Percentiles rank a stretch among this genome's conserved stretches.
Conservation (phyloP, 1,140 invertebrate species). For the Schlechtendalia chinensis region DNA sequence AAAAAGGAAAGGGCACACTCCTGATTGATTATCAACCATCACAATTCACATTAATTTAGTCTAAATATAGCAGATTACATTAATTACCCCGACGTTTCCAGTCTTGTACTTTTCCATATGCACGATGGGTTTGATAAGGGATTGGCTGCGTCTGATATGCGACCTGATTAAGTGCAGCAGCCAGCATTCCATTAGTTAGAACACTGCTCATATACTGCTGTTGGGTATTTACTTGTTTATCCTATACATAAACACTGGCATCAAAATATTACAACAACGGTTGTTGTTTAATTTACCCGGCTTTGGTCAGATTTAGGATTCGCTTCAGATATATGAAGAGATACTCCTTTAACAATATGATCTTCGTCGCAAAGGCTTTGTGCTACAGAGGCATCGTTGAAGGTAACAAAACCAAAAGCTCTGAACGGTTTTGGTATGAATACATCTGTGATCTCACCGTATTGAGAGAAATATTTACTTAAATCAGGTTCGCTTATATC, state of each 20-base stretch:
- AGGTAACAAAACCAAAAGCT: conserved; percentile 94
- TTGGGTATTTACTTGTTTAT: conserved; percentile 42
- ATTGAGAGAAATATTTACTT: conserved; percentile 92
- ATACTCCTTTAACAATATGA: conserved; percentile 92
- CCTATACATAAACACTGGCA: conserved; percentile 6
- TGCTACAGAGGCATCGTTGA: conserved; percentile 90
- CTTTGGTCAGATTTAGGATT: conserved; percentile 78
- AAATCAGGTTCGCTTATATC: conserved; percentile 85
- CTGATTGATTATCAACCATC: conserved; percentile 18
- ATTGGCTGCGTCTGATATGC: conserved; percentile 40
- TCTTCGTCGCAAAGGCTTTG: conserved; percentile 93
- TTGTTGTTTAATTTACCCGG: conserved; percentile 51
- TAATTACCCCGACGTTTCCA: conserved; percentile 46
- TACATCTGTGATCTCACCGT: conserved; percentile 92
- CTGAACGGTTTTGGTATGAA: conserved; percentile 94
- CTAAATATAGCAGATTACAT: conserved; percentile 28
- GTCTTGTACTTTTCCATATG: conserved; percentile 47
- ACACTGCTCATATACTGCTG: conserved; percentile 38
- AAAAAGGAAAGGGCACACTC: not conserved
- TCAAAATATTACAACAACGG: not conserved
- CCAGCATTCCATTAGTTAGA: conserved; percentile 42
- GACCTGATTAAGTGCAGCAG: conserved; percentile 42
- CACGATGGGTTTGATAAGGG: conserved; percentile 36
- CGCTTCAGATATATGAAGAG: conserved; percentile 93
- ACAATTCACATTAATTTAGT: conserved; percentile 40